These are phyloP conservation scores for Drosophila pectinifera DNA, from an alignment of 1,140 invertebrate genomes.

Conservation along the genomic window DNA sequence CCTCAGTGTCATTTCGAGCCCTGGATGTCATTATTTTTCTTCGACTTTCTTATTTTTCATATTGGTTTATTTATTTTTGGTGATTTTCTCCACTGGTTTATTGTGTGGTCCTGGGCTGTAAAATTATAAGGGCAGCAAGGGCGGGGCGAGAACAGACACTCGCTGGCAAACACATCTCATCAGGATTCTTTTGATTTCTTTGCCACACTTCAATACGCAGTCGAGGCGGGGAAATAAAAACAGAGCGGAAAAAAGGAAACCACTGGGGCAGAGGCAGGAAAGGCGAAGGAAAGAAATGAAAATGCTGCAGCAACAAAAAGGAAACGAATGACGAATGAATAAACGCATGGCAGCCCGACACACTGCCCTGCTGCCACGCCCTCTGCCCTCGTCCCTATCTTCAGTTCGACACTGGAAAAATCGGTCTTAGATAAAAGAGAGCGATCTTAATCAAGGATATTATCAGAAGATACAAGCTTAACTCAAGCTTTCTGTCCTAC, in stretches of 20 bases:
- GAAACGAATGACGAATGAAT: constrained; percentile 78
- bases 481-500: background rate
- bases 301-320: constrained; percentile 63
- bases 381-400: background rate
- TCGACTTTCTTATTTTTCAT: constrained; percentile 35
- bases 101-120: constrained; percentile 30
- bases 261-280: constrained; percentile 15
- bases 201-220: constrained; percentile 74
- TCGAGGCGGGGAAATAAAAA: constrained; percentile 60
- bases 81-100: constrained; percentile 23
- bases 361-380: constrained; percentile 32
- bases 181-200: constrained; percentile 78
- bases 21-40: constrained; percentile 24
- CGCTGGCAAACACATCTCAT: constrained; percentile 66
- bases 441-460: background rate
- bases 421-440: background rate
- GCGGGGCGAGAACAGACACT: constrained; percentile 6
- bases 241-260: constrained; percentile 15
- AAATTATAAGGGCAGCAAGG: constrained; percentile 47
- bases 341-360: constrained; percentile 76
- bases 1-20: constrained; percentile 34
- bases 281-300: constrained; percentile 43
- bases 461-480: too few relatives aligned
- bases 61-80: constrained; percentile 52
- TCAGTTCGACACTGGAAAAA: constrained; percentile 41